Conservation (phyloP, 2,113 vertebrate species). For the Trichomycterus rosablanca region DNA sequence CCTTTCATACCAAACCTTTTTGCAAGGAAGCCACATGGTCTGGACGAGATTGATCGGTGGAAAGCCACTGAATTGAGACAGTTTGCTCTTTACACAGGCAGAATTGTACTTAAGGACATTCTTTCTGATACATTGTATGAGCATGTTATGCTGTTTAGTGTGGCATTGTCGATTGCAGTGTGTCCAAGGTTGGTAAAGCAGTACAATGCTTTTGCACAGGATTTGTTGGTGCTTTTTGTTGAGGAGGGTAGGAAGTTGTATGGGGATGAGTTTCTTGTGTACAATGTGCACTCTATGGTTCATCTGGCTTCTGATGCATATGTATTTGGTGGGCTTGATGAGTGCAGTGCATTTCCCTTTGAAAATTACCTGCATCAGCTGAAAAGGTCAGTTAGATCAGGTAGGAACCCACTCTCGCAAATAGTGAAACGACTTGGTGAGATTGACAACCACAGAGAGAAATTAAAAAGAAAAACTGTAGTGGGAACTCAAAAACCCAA, state of each 20-base stretch:
- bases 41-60: slow-evolving; percentile 17
- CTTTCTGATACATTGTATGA: slow-evolving; percentile 11
- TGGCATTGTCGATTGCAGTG: no score
- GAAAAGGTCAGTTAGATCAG: slow-evolving; percentile 23
- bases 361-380: slow-evolving; percentile 31
- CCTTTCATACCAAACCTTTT: slow-evolving; percentile 8
- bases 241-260: no score
- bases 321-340: slow-evolving; percentile 4
- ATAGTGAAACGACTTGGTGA: slow-evolving; percentile 15
- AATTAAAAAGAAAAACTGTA: no score
- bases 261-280: slow-evolving; percentile 11
- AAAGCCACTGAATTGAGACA: slow-evolving; percentile 33
- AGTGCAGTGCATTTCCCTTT: slow-evolving; percentile 24
- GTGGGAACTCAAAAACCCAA: no score
- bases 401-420: slow-evolving; percentile 12
- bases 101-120: slow-evolving; percentile 21
- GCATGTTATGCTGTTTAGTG: slow-evolving; percentile 24
- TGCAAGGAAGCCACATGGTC: slow-evolving; percentile 22
- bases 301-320: slow-evolving; percentile 30
- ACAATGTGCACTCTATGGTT: slow-evolving; percentile 25
- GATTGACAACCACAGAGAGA: no score
- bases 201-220: no score
- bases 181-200: no score
- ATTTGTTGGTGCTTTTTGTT: no score
- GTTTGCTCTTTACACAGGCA: slow-evolving; percentile 35